Evolutionary conservation across 2,797 vertebrate species (phyloP).

Genomic region (Phylloscopus collybita): DNA sequence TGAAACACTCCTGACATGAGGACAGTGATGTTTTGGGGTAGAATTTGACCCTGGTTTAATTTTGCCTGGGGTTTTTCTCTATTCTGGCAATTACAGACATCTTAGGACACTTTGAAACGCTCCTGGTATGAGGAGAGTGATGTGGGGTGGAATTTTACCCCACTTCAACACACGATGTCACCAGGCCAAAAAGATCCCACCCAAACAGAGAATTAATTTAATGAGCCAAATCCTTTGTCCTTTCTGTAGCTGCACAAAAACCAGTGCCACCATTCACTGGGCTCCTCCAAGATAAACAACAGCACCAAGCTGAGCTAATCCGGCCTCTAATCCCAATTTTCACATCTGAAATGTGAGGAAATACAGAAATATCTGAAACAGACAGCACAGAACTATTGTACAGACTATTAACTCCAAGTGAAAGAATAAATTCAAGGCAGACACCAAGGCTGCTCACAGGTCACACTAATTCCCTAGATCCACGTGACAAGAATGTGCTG

Average conservation of each 20-base stretch:
- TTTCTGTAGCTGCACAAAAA: not conserved
- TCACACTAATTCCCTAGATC: not conserved
- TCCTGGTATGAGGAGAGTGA: not conserved
- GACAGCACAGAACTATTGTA: not conserved
- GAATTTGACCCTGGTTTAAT: not conserved
- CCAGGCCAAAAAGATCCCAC: not conserved
- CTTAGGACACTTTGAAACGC: accelerated
- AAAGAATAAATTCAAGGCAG: not conserved
- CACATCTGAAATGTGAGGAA: not conserved
- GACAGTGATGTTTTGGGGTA: not conserved
- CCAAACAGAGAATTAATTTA: accelerated
- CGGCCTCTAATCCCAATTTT: not conserved
- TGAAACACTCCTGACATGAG: not conserved
- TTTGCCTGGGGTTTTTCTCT: too few relatives aligned
- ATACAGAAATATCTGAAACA: not conserved
- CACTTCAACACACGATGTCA: accelerated
- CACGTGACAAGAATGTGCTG: not conserved
- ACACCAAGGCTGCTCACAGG: not conserved
- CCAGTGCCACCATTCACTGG: not conserved
- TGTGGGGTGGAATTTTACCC: not conserved
- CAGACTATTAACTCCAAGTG: not conserved
- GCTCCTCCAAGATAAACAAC: not conserved
- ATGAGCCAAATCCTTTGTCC: not conserved
- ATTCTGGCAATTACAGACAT: accelerated
- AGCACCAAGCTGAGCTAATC: not conserved